Evolutionary conservation across 2,113 vertebrate species (phyloP).

Genomic region (Bagarius yarrelli): DNA sequence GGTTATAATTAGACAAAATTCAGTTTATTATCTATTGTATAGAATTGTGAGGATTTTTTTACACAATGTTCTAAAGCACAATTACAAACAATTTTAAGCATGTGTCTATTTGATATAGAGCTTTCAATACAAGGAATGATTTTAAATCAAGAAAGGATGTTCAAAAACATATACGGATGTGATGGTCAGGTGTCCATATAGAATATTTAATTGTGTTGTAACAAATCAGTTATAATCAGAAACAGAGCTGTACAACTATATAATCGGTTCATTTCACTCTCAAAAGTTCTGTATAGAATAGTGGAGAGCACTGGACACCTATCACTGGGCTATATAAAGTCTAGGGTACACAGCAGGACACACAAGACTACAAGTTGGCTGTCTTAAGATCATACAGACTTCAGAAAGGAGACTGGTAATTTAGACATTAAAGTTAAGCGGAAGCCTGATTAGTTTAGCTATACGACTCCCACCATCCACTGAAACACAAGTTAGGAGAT

Average conservation of each 20-base stretch:
- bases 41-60: too few relatives aligned
- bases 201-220: too few relatives aligned
- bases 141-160: too few relatives aligned
- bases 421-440: neutral
- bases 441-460: conserved; percentile 5
- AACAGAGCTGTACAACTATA: neutral
- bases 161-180: too few relatives aligned
- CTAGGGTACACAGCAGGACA: neutral
- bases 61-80: neutral
- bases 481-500: conserved; percentile 1
- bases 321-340: neutral
- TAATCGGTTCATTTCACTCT: neutral
- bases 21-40: neutral
- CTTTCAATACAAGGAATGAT: too few relatives aligned
- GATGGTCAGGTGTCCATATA: too few relatives aligned
- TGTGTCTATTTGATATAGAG: too few relatives aligned
- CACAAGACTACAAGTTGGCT: neutral
- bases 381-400: neutral
- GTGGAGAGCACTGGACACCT: neutral
- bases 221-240: neutral
- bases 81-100: too few relatives aligned
- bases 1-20: neutral
- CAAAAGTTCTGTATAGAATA: neutral
- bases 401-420: neutral
- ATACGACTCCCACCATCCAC: neutral